Conservation (phyloP, 2,113 vertebrate genomes). For the Mugil cephalus region DNA sequence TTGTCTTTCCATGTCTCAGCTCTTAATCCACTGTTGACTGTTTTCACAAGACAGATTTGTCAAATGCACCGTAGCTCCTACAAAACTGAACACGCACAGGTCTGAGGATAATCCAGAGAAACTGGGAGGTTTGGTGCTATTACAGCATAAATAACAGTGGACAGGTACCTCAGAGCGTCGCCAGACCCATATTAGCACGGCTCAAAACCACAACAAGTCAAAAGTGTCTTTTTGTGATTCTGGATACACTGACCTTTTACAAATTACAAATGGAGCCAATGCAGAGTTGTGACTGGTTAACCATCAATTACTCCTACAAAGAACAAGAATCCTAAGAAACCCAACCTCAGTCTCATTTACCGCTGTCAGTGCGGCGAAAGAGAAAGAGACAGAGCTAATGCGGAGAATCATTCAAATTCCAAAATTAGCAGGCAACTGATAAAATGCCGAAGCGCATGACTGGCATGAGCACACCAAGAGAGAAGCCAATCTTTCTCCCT, state of each 20-base stretch:
- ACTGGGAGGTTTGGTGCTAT: background rate
- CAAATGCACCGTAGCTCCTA: constrained; percentile 1
- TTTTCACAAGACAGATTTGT: background rate
- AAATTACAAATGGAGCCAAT: constrained; percentile 3
- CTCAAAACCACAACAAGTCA: background rate
- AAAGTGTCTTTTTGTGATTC: background rate
- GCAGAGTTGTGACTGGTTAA: constrained; percentile 1
- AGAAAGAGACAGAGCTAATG: constrained; percentile 40
- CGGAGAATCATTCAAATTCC: constrained; percentile 71
- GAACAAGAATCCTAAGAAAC: constrained; percentile 19
- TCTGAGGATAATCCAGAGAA: constrained; percentile 10
- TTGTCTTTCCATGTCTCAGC: background rate
- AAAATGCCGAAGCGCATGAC: constrained; percentile 63
- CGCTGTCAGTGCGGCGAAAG: constrained; percentile 27
- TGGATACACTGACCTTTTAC: constrained; percentile 11
- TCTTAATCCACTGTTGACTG: constrained; percentile 2
- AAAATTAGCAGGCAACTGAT: constrained; percentile 76
- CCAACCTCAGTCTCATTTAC: constrained; percentile 32
- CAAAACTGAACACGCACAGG: background rate
- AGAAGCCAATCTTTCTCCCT: constrained; percentile 52
- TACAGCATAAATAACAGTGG: background rate
- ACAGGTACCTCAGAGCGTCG: background rate
- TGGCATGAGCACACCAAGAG: constrained; percentile 52
- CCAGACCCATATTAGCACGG: background rate
- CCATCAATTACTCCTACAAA: constrained; percentile 2